A percentile compares a stretch with the other conserved stretches of the same genome.
Evolutionary conservation across 2,113 vertebrate species (phyloP).

Genomic region (Pelecanoides urinatrix): DNA sequence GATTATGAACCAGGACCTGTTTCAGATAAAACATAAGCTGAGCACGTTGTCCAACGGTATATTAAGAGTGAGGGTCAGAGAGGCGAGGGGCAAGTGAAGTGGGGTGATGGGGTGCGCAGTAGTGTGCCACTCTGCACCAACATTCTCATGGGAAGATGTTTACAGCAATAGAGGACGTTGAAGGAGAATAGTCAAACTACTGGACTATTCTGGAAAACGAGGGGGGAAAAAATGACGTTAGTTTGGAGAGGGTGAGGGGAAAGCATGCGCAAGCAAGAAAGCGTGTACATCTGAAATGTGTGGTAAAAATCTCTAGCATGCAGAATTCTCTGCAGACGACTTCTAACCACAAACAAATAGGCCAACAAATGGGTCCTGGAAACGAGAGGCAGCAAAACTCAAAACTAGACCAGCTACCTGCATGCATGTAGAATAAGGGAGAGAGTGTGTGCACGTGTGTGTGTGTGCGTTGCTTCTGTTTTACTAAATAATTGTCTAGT

Average conservation of each 20-base stretch:
- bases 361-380: background rate
- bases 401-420: background rate
- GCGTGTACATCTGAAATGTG: fast-evolving
- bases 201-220: background rate
- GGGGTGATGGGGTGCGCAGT: background rate
- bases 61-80: background rate
- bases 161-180: background rate
- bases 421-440: background rate
- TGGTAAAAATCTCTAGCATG: background rate
- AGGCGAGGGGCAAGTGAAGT: background rate
- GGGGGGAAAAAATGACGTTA: fast-evolving
- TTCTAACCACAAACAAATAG: background rate
- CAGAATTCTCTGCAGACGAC: background rate
- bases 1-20: background rate
- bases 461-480: background rate
- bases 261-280: background rate
- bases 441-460: background rate
- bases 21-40: background rate
- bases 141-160: background rate
- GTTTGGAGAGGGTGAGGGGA: background rate
- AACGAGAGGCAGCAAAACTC: background rate
- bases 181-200: background rate
- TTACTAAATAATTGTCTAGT: background rate
- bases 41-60: fast-evolving
- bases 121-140: fast-evolving